Evolutionary conservation across 1,140 invertebrate species (phyloP), one percentile per base, ranked within the genome.

Genomic region (Centruroides vittatus): DNA sequence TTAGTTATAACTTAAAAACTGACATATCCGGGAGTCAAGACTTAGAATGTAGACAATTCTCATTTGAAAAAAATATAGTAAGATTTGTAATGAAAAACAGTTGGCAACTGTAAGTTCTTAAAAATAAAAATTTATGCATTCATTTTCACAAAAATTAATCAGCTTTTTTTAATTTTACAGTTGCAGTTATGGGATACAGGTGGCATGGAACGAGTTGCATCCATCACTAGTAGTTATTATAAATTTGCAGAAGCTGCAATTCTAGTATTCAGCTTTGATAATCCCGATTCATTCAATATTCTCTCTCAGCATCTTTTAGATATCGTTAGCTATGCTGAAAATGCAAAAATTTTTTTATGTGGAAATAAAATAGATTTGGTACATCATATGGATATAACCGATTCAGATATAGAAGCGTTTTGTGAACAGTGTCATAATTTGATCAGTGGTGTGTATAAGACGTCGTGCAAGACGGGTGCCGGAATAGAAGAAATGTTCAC

Each of bases 161-260:
- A 23, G 23, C 2, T 23, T 23, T 23, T 23, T 23, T 23, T 23
- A 23, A 23, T 41, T 53, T 23, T 3, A 13, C 67, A 93, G 89
- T 75, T 93, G 51, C 88, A 92, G 78, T 74, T 93, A 67, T 94
- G 89, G 89, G 90, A 94, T 70, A 94, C 90, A 52, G 89, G 89
- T 67, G 90, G 89, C 61, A 91, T 93, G 88, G 90, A 94, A 76
- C 79, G 90, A 72, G 88, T 93, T 48, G 89, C 89, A 36, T 89
- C 87, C n/a, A 86, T 94, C 9, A 93, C 89, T 3, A 90, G 88
- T 12, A 90, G 87, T 67, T 94, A 94, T 71, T 93, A 93, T 70
- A 93, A 93, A 77, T 92, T 91, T 78, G 87, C 89, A 10, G 89
- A 93, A 73, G 90, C 88, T 61, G 90, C 89, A 55, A 86, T 94